These are phyloP conservation scores for Neoascia interrupta DNA, from an alignment of 2,888 invertebrate species.

Conservation along the genomic window DNA sequence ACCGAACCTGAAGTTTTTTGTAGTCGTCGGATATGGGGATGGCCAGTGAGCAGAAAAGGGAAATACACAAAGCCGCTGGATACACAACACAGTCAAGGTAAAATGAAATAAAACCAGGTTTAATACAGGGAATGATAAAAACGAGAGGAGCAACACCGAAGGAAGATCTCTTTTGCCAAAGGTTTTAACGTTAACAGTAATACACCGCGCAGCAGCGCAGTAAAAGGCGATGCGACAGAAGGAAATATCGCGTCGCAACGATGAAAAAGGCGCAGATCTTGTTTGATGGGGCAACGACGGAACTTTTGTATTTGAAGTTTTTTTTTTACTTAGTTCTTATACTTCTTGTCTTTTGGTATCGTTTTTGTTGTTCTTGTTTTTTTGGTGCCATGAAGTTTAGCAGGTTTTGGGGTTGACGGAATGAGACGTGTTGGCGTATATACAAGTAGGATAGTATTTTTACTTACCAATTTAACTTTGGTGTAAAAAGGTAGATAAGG, in stretches of 20 bases:
- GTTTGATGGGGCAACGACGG: constrained; percentile 64
- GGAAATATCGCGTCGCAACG: constrained; percentile 56
- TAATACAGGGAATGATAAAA: too few species aligned
- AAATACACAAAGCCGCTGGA: constrained; percentile 30
- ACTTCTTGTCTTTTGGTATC: constrained; percentile 16
- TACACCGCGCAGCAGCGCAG: constrained; percentile 42
- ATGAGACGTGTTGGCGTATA: neutral
- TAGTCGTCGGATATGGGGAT: constrained; percentile 28
- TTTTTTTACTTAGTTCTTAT: constrained; percentile 14
- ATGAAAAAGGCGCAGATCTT: constrained; percentile 63
- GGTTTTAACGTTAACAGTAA: constrained; percentile 46
- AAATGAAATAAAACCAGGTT: too few species aligned
- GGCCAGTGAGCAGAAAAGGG: constrained; percentile 55
- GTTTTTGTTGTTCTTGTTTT: constrained; percentile 40
- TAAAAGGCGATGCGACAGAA: constrained; percentile 57
- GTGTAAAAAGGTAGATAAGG: too few species aligned
- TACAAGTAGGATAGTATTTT: too few species aligned
- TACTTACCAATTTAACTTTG: too few species aligned
- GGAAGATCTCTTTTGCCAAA: constrained; percentile 35
- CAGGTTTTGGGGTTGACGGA: constrained; percentile 40
- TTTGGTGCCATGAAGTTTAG: constrained; percentile 29
- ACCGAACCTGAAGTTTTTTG: constrained; percentile 72
- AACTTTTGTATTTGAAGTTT: constrained; percentile 62
- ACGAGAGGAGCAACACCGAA: constrained; percentile 5
- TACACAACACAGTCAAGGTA: too few species aligned